Evolutionary conservation across 2,113 vertebrate species (phyloP).

Genomic region (Sinocyclocheilus grahami): DNA sequence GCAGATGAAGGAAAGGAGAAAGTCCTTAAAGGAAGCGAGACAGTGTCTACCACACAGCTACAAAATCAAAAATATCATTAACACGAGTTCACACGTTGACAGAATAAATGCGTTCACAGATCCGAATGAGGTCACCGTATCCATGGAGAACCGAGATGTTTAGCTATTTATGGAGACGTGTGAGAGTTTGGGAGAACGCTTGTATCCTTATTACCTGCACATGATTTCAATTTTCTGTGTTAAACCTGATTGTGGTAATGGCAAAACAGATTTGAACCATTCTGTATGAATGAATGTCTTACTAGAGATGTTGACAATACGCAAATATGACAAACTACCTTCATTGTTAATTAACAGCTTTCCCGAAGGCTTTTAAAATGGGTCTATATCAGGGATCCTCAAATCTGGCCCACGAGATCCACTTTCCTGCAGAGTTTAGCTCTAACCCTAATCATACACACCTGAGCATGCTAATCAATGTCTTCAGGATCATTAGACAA

Average conservation of each 20-base stretch:
- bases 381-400: not conserved
- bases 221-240: not conserved
- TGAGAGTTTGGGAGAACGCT: not conserved
- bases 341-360: not conserved
- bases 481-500: too few relatives aligned
- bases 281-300: not conserved
- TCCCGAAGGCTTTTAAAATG: not conserved
- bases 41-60: not conserved
- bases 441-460: too few relatives aligned
- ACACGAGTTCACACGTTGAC: not conserved
- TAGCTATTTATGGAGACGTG: conserved; percentile 28
- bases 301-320: not conserved
- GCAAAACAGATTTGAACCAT: not conserved
- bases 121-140: conserved; percentile 41
- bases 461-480: too few relatives aligned
- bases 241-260: not conserved
- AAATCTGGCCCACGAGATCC: too few relatives aligned
- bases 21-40: conserved; percentile 17
- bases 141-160: conserved; percentile 16
- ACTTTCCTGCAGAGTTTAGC: too few relatives aligned
- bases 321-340: not conserved
- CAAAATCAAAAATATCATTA: conserved; percentile 10
- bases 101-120: conserved; percentile 16
- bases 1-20: not conserved
- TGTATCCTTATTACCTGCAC: conserved; percentile 12